Conservation (phyloP, 1,140 invertebrate genomes). For the Danaus plexippus region DNA sequence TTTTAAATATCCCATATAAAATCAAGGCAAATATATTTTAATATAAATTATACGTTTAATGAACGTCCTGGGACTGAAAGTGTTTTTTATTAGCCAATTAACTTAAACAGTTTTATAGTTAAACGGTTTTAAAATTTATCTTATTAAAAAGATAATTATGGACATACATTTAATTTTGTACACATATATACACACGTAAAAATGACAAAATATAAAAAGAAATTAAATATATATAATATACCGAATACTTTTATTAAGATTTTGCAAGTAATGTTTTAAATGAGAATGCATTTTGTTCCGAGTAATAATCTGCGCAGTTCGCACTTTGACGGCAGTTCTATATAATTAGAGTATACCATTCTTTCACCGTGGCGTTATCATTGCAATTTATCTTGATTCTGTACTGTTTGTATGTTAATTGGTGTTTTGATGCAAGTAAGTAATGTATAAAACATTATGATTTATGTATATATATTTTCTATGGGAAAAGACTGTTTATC, state of each 20-base stretch:
- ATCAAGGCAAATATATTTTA: conserved; percentile 11
- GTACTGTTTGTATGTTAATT: conserved; percentile 62
- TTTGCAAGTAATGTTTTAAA: conserved; percentile 17
- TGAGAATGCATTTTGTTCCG: conserved; percentile 28
- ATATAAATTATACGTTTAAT: conserved; percentile 23
- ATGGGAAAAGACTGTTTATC: too few species aligned
- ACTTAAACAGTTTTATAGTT: not conserved
- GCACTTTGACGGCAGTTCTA: conserved; percentile 23
- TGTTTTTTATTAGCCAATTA: conserved; percentile 6
- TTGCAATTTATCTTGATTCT: conserved; percentile 58
- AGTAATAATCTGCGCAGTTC: conserved; percentile 34
- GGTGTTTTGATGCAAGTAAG: conserved; percentile 17
- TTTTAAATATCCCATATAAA: conserved; percentile 13
- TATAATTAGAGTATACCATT: conserved; percentile 51
- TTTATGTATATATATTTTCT: too few species aligned
- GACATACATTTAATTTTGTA: too few species aligned
- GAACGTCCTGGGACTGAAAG: conserved; percentile 9
- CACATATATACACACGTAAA: not conserved
- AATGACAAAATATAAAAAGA: conserved; percentile 1
- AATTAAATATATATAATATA: not conserved
- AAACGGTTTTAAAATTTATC: too few species aligned
- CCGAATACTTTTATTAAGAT: too few species aligned
- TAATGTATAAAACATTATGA: conserved; percentile 5
- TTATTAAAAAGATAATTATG: too few species aligned
- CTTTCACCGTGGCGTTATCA: conserved; percentile 58